phyloP scores from a whole-genome alignment of 2,797 vertebrate genomes.

The Poeciliopsis paucimaculata region DNA sequence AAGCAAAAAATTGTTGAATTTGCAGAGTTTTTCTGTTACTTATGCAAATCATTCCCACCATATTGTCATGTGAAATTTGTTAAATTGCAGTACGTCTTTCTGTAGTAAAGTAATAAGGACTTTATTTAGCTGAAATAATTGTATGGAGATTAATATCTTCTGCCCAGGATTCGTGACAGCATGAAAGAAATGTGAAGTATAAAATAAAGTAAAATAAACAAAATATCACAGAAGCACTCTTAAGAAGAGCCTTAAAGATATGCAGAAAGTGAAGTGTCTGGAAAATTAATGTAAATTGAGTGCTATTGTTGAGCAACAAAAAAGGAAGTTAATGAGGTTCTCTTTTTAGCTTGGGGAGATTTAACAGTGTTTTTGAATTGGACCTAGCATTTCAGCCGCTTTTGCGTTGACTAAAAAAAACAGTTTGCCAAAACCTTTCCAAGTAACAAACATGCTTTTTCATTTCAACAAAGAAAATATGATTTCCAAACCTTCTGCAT shows the following conservation, averaged over 20 bases:
- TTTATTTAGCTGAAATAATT: neutral
- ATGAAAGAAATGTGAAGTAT: neutral
- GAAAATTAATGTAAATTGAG: neutral
- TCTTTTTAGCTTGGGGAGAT: neutral
- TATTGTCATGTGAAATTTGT: neutral
- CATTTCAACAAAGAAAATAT: neutral
- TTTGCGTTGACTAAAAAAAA: neutral
- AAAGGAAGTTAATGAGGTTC: neutral
- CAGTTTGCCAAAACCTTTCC: neutral
- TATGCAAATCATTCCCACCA: neutral
- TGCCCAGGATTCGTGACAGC: neutral
- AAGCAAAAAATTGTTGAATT: neutral
- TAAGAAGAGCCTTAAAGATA: neutral
- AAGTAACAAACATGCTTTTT: neutral
- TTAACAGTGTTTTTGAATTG: neutral
- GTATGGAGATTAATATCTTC: neutral
- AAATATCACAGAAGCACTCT: neutral
- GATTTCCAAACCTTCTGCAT: neutral
- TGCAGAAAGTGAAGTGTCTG: neutral
- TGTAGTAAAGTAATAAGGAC: neutral
- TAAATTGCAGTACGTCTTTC: neutral
- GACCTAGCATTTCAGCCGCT: neutral
- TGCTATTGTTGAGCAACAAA: neutral
- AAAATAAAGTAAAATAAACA: neutral
- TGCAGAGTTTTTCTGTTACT: neutral